Base-by-base conservation (phyloP, 1,140 invertebrate genomes). In the Bombus confusus region DNA sequence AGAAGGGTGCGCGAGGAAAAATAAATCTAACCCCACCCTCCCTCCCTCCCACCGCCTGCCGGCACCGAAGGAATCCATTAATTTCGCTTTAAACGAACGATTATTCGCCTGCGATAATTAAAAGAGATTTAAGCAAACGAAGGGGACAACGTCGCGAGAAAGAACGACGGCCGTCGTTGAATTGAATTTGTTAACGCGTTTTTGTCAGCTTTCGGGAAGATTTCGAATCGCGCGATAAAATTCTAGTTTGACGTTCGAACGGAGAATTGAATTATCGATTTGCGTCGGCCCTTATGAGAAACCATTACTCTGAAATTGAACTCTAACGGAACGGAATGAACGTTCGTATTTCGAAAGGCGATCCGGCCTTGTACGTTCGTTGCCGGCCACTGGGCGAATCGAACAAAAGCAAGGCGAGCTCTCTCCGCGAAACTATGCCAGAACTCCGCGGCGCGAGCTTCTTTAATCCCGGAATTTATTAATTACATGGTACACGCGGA, bases 391-490 rank as follows among this genome's bases (percentile, higher is more conserved):
- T n/a, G 13, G 13, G 18, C 22, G n/a, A 69, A 39, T 39, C 47
- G 69, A 39, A 25, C 37, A 73, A 73, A 73, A 81, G 47, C 39
- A 8, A n/a, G 52, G 37, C 28, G 28, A 52, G 1, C 47, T 6
- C 10, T 6, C 10, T 4, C 47, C 25, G n/a, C 43, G 66, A 31
- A 83, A 77, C 52, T 83, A 75, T 75, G n/a, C 41, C 57, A 43
- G 69, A 66, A 74, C n/a, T 66, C 31, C 18, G 3, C 25, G 22
- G 31, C 68, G 41, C 52, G 77, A 25, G 69, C 34, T 85, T 85
- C 83, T 85, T 85, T 85, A 81, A 85, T 85, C 57, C 59, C 84
- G 84, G 71, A 80, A 83, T 83, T 71, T 83, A 86, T 86, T 83
- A 83, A 83, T 86, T 75, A 77, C 80, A 76, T 59, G 78, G 80